Conservation (phyloP, 2,797 vertebrate species). For the Neopelma chrysocephalum region DNA sequence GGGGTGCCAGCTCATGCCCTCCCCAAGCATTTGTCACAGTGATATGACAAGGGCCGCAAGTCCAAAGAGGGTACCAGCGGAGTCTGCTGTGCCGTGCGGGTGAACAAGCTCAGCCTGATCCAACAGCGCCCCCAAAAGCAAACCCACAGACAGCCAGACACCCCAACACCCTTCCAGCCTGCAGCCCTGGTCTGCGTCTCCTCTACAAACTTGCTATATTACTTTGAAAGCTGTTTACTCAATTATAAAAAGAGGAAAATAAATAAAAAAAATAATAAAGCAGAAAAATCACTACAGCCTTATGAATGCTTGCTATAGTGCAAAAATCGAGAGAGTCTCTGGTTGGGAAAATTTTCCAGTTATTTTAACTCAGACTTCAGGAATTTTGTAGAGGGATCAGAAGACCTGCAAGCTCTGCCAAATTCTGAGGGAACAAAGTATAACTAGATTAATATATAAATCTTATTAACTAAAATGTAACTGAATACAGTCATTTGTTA, state of each 20-base stretch:
- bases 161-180: background rate
- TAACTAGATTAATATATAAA: conserved; percentile 78
- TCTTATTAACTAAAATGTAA: conserved; percentile 76
- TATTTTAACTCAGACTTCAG: conserved; percentile 69
- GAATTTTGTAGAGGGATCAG: conserved; percentile 66
- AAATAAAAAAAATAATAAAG: background rate
- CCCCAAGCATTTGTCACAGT: conserved; percentile 54
- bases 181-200: background rate
- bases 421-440: conserved; percentile 68
- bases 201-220: background rate
- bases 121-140: conserved; percentile 81
- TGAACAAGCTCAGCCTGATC: conserved; percentile 36
- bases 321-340: conserved; percentile 31
- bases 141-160: background rate
- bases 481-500: conserved; percentile 76
- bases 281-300: background rate
- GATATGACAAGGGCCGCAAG: conserved; percentile 47
- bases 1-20: conserved; percentile 43
- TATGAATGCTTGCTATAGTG: background rate
- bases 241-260: background rate
- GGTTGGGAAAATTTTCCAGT: conserved; percentile 61
- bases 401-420: conserved; percentile 66
- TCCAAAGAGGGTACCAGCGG: conserved; percentile 7
- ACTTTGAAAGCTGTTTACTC: conserved; percentile 46
- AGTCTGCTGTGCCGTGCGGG: background rate